These are phyloP conservation scores for Temnothorax nylanderi DNA, from an alignment of 1,140 invertebrate genomes.

Conservation along the genomic window DNA sequence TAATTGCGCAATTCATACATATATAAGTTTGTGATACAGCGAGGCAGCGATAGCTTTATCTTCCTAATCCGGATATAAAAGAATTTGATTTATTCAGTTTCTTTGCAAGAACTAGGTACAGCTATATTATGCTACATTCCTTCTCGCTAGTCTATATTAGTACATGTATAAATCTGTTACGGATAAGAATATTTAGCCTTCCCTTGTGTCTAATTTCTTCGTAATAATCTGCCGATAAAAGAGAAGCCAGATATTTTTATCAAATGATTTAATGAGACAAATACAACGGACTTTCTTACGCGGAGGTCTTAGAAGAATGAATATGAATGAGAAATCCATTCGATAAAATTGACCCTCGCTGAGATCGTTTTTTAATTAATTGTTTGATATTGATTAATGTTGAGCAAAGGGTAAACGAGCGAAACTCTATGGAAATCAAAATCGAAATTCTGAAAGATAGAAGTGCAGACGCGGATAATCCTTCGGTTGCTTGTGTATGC, in stretches of 20 bases:
- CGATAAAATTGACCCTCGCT: background rate
- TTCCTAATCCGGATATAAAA: background rate
- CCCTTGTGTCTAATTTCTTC: background rate
- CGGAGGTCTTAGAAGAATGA: background rate
- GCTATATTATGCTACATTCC: background rate
- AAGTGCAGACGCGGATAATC: background rate
- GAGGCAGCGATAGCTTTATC: background rate
- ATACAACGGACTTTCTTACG: background rate
- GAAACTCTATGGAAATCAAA: background rate
- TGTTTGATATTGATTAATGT: background rate
- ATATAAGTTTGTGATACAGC: background rate
- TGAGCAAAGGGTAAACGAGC: background rate
- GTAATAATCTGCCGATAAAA: background rate
- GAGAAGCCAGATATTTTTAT: background rate
- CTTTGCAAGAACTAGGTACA: background rate
- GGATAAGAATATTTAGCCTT: background rate
- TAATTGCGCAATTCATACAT: background rate
- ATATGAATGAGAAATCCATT: background rate
- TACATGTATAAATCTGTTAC: background rate
- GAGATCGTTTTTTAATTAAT: background rate
- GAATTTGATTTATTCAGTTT: slow-evolving; percentile 15
- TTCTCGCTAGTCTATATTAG: background rate
- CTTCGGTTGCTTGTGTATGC: background rate
- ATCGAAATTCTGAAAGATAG: background rate
- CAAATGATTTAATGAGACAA: background rate